Conservation (phyloP, 2,113 vertebrate genomes). For the Galemys pyrenaicus region DNA sequence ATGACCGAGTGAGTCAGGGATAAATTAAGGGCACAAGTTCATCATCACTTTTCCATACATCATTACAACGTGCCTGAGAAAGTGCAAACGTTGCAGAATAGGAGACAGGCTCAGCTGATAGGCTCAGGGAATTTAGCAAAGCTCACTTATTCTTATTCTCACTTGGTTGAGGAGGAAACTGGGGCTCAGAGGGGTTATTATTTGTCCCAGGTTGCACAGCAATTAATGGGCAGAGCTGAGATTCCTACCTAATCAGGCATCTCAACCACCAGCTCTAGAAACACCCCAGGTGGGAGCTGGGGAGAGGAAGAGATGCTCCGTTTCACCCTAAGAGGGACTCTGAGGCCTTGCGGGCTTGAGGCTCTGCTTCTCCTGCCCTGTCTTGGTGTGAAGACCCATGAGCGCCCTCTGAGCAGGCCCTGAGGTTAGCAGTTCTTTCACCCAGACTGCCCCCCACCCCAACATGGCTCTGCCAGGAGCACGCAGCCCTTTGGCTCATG, state of each 20-base stretch:
- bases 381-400: background rate
- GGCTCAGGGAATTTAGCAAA: background rate
- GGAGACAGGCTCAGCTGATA: background rate
- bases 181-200: background rate
- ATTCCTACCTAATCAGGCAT: background rate
- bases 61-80: background rate
- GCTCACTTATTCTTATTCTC: background rate
- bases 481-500: background rate
- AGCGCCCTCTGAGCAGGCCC: background rate
- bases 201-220: background rate
- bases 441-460: background rate
- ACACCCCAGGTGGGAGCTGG: background rate
- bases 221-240: background rate
- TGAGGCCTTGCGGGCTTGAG: background rate
- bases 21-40: background rate
- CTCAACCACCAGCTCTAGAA: background rate
- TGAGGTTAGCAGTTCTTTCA: background rate
- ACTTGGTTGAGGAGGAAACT: background rate
- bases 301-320: background rate
- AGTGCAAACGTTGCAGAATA: background rate
- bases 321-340: background rate
- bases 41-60: background rate
- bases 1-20: slow-evolving; percentile 42
- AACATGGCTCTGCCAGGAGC: background rate
- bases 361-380: background rate